A percentile compares a stretch with the other conserved stretches of the same genome.
Conservation (phyloP, 2,888 invertebrate genomes). For the Sphaerophoria rueppellii region DNA sequence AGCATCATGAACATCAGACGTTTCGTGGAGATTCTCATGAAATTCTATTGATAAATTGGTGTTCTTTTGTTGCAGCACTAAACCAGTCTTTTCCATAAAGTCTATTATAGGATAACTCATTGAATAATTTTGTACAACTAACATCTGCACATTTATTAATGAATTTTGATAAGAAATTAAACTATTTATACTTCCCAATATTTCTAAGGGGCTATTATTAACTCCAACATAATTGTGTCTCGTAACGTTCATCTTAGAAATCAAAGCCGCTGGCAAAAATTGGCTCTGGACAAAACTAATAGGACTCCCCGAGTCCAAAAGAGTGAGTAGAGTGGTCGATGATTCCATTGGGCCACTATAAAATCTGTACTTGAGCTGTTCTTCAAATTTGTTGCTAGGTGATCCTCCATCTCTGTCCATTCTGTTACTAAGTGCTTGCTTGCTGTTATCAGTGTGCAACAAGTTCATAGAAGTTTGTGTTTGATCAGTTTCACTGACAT, state of each 20-base stretch:
- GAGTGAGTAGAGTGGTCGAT: constrained; percentile 2
- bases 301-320: too few relatives aligned
- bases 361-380: constrained; percentile 11
- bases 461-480: too few relatives aligned
- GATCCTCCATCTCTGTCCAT: background rate
- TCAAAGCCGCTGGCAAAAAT: constrained; percentile 33
- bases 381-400: constrained; percentile 25
- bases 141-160: constrained; percentile 29
- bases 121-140: constrained; percentile 44
- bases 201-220: constrained; percentile 49
- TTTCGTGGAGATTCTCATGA: constrained; percentile 18
- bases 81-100: constrained; percentile 42
- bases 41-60: constrained; percentile 3
- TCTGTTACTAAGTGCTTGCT: too few relatives aligned
- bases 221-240: constrained; percentile 52
- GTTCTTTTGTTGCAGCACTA: constrained; percentile 27
- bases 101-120: constrained; percentile 53
- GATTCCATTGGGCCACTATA: background rate
- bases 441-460: too few relatives aligned
- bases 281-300: constrained; percentile 42
- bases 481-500: background rate
- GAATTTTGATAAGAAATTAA: constrained; percentile 42
- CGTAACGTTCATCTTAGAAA: background rate
- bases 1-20: constrained; percentile 3
- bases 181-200: constrained; percentile 31